These are phyloP conservation scores for Arvicanthis niloticus DNA, from an alignment of 2,113 vertebrate genomes.

Conservation along the genomic window DNA sequence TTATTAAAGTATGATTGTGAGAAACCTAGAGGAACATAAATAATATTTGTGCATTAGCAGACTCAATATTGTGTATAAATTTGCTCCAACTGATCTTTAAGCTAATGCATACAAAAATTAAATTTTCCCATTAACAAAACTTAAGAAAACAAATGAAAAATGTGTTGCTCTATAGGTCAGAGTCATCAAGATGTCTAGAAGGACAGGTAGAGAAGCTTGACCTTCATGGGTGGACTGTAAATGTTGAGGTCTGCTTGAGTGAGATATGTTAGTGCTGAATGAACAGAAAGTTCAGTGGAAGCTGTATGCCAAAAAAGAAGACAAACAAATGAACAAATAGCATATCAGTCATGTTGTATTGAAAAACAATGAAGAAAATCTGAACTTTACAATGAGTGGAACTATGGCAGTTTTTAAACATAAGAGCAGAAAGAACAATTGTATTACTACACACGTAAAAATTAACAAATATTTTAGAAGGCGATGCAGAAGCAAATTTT, in stretches of 20 bases:
- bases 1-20: background rate
- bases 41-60: background rate
- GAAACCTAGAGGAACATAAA: background rate
- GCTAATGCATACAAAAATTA: background rate
- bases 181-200: background rate
- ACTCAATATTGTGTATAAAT: background rate
- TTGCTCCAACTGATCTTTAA: background rate
- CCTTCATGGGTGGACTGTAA: background rate
- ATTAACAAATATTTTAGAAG: conserved; percentile 16
- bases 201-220: background rate
- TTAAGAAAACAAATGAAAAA: conserved; percentile 18
- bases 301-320: background rate
- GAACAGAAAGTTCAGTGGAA: background rate
- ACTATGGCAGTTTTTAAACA: background rate
- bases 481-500: background rate
- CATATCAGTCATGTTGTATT: background rate
- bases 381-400: background rate
- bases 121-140: background rate
- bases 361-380: background rate
- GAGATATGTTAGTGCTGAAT: background rate
- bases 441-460: background rate
- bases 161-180: background rate
- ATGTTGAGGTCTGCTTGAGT: background rate
- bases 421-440: background rate
- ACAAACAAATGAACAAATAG: background rate